These are phyloP conservation scores for Hemibagrus guttatus DNA, from an alignment of 2,797 vertebrate species.

Conservation along the genomic window DNA sequence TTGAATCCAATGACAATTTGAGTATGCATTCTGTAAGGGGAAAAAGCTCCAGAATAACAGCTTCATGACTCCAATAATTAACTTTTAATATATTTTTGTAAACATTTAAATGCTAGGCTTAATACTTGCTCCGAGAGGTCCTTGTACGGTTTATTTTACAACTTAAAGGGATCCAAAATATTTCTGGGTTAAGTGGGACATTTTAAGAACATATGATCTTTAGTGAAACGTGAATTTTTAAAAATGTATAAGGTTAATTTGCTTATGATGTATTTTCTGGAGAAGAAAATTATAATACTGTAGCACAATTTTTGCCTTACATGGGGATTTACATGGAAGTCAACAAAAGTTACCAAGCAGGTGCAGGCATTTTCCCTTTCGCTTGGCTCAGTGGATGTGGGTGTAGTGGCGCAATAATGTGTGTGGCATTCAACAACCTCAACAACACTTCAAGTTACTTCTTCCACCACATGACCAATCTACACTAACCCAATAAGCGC, in stretches of 20 bases:
- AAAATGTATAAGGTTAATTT: not conserved
- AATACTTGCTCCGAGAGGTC: not conserved
- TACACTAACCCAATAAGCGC: not conserved
- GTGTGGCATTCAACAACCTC: not conserved
- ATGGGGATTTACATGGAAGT: not conserved
- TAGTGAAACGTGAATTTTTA: not conserved
- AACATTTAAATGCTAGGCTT: not conserved
- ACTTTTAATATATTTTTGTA: not conserved
- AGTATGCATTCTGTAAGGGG: not conserved
- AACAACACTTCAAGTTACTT: not conserved
- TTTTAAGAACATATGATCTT: not conserved
- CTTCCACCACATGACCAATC: not conserved
- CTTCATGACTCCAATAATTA: not conserved
- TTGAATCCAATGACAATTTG: not conserved
- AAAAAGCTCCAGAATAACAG: not conserved
- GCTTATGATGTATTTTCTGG: not conserved
- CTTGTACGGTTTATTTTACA: not conserved
- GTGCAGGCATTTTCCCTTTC: not conserved
- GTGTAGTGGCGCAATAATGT: not conserved
- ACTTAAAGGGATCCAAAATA: not conserved
- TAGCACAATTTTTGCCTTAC: not conserved
- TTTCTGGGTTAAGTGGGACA: not conserved
- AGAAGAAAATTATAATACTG: not conserved
- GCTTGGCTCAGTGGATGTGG: not conserved
- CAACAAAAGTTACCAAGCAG: not conserved